Evolutionary conservation across 2,113 vertebrate genomes (phyloP), one percentile per base, ranked within the genome.

Genomic region (Sclerurus mexicanus): DNA sequence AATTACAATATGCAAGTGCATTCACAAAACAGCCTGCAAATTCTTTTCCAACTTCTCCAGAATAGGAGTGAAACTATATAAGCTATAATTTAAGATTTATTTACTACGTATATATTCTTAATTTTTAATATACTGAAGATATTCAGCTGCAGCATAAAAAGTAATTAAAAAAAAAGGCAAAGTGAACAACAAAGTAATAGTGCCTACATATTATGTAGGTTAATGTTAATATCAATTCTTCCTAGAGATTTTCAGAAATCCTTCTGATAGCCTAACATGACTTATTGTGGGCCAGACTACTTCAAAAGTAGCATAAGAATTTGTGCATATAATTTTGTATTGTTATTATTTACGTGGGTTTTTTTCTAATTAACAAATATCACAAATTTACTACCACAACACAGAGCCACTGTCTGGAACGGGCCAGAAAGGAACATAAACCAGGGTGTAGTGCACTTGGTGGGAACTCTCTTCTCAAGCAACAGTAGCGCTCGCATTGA

Each of bases 1-100:
- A 95, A 93, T 93, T 67, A 85, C 60, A 94, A 28, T 35, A 50
- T 56, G 68, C 56, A 84, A 86, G 76, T 55, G 84, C 64, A 78
- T 80, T 90, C 90, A 93, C 53, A 94, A 53, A 87, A 89, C 50
- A 74, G 62, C 14, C 74, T 80, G 53, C 35, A 75, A 66, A 55
- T 73, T 88, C 53, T 77, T 35, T 52, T 86, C 60, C 76, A 81
- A 33, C 53, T 75, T 68, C 40, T 87, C 58, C 49, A 73, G 39
- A 85, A 68, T 2, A 52, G 30, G 22, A 80, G 35, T 55, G 42
- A 87, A 84, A 75, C 14, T 67, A 79, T 21, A 56, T 23, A 83
- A 80, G 6, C 39, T 56, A 15, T 47, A 80, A 85, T 63, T 83
- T 84, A 71, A 91, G 23, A 66, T 87, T 62, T 40, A 80, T 28